Evolutionary conservation across 2,888 invertebrate genomes (phyloP).

Genomic region (Seira sanloemensis): DNA sequence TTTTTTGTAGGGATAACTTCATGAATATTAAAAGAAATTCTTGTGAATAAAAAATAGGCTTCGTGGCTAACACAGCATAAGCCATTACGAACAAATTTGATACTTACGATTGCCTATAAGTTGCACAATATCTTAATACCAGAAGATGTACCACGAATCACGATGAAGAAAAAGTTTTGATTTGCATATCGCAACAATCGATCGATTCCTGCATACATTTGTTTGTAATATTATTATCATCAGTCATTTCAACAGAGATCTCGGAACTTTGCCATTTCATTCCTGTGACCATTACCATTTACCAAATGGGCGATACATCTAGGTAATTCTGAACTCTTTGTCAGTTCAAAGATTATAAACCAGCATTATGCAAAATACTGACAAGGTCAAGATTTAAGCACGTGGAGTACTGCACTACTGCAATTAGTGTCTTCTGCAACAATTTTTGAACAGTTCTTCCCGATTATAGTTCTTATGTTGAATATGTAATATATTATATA

Average conservation of each 20-base stretch:
- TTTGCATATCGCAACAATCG: constrained; percentile 30
- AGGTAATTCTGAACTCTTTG: not conserved
- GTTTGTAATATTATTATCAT: no score
- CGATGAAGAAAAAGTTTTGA: constrained; percentile 8
- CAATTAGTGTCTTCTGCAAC: no score
- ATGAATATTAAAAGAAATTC: constrained; percentile 39
- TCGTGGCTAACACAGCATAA: no score
- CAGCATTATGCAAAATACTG: not conserved
- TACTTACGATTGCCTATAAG: no score
- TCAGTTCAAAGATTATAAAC: constrained; percentile 16
- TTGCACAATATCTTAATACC: no score
- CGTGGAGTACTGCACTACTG: no score
- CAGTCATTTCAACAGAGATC: constrained; percentile 50
- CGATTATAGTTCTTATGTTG: no score
- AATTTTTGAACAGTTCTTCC: no score
- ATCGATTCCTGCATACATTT: constrained; percentile 9
- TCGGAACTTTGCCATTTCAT: constrained; percentile 9
- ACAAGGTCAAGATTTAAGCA: constrained; percentile 25
- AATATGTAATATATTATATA: no score
- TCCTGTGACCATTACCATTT: not conserved
- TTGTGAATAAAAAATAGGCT: no score
- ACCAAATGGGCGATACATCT: not conserved
- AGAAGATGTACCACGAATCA: no score
- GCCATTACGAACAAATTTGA: no score
- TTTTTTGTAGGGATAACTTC: constrained; percentile 16